Evolutionary conservation across 2,888 invertebrate genomes (phyloP).

Genomic region (Nomada ruficornis): DNA sequence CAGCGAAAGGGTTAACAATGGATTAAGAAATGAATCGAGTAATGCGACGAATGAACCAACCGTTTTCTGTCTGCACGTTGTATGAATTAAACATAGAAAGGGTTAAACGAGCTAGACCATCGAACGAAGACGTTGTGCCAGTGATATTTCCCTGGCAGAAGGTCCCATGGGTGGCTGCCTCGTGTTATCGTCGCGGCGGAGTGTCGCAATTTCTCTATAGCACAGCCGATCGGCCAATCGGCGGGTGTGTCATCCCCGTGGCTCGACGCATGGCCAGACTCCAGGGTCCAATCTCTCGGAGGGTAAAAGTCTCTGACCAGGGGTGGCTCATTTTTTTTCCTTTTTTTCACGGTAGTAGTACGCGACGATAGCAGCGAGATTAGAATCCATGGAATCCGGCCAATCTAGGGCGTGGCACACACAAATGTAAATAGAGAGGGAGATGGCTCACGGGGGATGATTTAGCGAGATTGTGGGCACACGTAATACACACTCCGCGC

Average conservation of each 20-base stretch:
- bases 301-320: constrained; percentile 17
- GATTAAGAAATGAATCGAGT: too few relatives aligned
- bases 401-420: constrained; percentile 57
- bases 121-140: constrained; percentile 3
- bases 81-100: constrained; percentile 18
- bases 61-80: too few relatives aligned
- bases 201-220: constrained; percentile 69
- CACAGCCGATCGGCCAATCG: constrained; percentile 62
- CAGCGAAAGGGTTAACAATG: too few relatives aligned
- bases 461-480: neutral
- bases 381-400: constrained; percentile 19
- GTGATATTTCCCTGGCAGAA: neutral
- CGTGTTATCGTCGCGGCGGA: constrained; percentile 44
- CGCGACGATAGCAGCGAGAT: constrained; percentile 23
- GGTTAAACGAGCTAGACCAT: constrained; percentile 6
- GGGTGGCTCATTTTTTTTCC: neutral
- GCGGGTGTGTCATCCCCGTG: constrained; percentile 69
- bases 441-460: neutral
- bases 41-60: too few relatives aligned
- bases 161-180: constrained; percentile 16
- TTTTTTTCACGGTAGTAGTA: neutral
- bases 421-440: constrained; percentile 33
- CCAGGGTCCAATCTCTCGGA: constrained; percentile 24
- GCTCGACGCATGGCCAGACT: constrained; percentile 65
- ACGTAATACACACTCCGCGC: neutral